These are phyloP conservation scores for Campopleginae sp. DNA, from an alignment of 2,888 invertebrate species.

Conservation along the genomic window DNA sequence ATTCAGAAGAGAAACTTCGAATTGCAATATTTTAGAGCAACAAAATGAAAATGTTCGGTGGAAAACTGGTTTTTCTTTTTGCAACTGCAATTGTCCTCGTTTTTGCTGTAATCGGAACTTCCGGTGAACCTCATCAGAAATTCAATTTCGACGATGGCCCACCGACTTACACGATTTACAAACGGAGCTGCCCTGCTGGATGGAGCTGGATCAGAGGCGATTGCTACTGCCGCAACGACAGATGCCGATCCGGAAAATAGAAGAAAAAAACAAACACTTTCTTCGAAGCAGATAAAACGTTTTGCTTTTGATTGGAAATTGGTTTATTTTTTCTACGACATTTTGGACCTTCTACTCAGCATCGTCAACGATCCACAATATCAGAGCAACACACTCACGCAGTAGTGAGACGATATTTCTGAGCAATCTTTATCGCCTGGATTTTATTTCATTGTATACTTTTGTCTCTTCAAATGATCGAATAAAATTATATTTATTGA, in stretches of 20 bases:
- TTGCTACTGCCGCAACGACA: neutral
- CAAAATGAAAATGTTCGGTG: conserved; percentile 6
- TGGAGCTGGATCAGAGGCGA: neutral
- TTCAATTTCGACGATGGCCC: neutral
- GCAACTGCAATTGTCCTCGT: neutral
- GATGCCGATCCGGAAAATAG: neutral
- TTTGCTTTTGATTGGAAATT: neutral
- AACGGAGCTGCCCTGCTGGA: neutral
- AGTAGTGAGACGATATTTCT: neutral
- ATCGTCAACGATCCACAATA: neutral
- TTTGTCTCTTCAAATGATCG: neutral
- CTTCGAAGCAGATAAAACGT: neutral
- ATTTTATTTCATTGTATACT: neutral
- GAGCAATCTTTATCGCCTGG: neutral
- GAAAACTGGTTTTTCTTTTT: neutral
- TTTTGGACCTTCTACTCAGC: neutral
- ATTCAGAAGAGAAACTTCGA: neutral
- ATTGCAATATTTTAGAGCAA: neutral
- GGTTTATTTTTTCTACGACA: neutral
- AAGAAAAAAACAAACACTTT: neutral
- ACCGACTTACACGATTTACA: neutral
- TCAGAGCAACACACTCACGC: neutral
- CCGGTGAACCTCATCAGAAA: neutral
- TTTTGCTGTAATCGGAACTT: neutral
- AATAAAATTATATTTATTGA: too few species aligned